Conservation (phyloP, 2,888 invertebrate genomes). For the Ferdinandea cuprea region DNA sequence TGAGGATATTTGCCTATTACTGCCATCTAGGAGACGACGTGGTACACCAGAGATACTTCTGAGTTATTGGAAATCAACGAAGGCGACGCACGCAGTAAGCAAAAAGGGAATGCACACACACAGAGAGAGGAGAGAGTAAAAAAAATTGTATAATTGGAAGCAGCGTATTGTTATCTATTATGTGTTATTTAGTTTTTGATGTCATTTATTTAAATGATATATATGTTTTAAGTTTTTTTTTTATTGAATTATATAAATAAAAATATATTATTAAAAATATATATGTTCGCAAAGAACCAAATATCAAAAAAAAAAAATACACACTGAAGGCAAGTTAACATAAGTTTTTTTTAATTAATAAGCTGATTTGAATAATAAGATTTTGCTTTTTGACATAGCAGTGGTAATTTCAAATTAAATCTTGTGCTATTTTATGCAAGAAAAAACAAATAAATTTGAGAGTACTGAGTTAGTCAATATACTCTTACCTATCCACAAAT, state of each 20-base stretch:
- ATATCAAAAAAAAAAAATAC: neutral
- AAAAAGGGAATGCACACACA: slow-evolving; percentile 40
- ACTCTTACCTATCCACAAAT: too few species aligned
- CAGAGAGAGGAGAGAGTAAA: slow-evolving; percentile 9
- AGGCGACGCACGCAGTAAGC: slow-evolving; percentile 65
- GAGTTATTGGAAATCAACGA: slow-evolving; percentile 36
- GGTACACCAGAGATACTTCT: slow-evolving; percentile 83
- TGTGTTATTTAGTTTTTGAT: slow-evolving; percentile 21
- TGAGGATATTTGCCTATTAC: slow-evolving; percentile 80
- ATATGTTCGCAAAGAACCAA: neutral
- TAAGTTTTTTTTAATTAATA: neutral
- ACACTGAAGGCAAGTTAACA: slow-evolving; percentile 1
- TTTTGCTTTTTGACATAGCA: too few species aligned
- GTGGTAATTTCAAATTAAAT: too few species aligned
- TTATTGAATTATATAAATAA: neutral
- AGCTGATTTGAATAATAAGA: neutral
- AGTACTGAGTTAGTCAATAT: too few species aligned
- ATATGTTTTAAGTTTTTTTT: slow-evolving; percentile 13
- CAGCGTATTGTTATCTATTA: slow-evolving; percentile 40
- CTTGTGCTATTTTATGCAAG: too few species aligned
- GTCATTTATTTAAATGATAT: slow-evolving; percentile 12
- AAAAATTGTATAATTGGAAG: slow-evolving; percentile 22
- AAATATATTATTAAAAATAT: slow-evolving; percentile 1
- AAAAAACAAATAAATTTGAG: too few species aligned
- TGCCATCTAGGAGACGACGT: slow-evolving; percentile 82